These are phyloP conservation scores for Reticulitermes speratus DNA, from an alignment of 1,140 invertebrate species.

Conservation along the genomic window DNA sequence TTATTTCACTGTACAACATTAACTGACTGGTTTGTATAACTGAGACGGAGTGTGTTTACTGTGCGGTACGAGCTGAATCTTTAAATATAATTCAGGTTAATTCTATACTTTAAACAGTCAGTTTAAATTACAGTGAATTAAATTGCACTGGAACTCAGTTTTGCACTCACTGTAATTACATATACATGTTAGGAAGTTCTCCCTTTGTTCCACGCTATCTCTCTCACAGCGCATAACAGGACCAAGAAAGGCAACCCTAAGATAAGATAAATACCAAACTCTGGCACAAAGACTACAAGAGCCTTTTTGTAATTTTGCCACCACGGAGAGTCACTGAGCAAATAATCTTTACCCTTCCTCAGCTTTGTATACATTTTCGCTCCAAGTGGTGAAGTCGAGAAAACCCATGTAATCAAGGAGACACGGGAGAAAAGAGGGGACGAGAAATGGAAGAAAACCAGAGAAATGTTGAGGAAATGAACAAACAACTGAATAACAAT, in stretches of 20 bases:
- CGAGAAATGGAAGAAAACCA: neutral
- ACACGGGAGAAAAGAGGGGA: neutral
- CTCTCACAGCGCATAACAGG: neutral
- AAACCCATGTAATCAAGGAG: neutral
- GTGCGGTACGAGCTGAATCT: too few species aligned
- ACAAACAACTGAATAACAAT: constrained; percentile 9
- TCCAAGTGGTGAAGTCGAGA: constrained; percentile 8
- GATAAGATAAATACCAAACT: constrained; percentile 17
- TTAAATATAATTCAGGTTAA: too few species aligned
- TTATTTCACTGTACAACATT: too few species aligned
- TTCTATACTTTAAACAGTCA: neutral
- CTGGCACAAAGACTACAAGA: neutral
- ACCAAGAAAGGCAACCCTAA: neutral
- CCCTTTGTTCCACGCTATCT: neutral
- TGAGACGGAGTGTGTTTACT: too few species aligned
- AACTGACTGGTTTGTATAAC: too few species aligned
- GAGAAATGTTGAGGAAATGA: constrained; percentile 11
- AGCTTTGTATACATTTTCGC: constrained; percentile 4
- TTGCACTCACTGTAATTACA: neutral
- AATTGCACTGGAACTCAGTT: neutral
- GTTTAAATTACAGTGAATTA: neutral
- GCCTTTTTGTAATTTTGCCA: constrained; percentile 19
- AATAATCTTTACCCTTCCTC: neutral
- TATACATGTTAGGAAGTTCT: neutral
- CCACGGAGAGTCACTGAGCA: neutral